Conservation (phyloP, 2,888 invertebrate species). For the Margaritifera margaritifera region DNA sequence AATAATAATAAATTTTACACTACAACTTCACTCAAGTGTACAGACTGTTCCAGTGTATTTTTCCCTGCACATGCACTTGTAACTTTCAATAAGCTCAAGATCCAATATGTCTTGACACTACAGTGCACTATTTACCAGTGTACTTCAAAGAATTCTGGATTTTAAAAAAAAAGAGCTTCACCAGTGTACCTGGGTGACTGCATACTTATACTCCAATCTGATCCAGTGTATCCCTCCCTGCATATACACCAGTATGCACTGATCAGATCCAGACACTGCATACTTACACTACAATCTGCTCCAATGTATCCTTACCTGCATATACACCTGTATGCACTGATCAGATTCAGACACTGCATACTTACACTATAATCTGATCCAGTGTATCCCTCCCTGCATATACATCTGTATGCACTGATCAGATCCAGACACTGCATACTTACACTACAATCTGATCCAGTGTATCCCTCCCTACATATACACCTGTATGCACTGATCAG, state of each 20-base stretch:
- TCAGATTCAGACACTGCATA: too few species aligned
- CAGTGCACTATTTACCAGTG: slow-evolving; percentile 47
- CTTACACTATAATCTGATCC: slow-evolving; percentile 49
- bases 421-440: slow-evolving; percentile 26
- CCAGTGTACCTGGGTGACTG: too few species aligned
- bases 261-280: slow-evolving; percentile 23
- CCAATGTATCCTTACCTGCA: too few species aligned
- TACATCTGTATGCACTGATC: slow-evolving; percentile 30
- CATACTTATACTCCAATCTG: slow-evolving; percentile 42
- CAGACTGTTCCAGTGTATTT: too few species aligned
- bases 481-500: slow-evolving; percentile 29
- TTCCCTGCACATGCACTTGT: too few species aligned
- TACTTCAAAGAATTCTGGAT: slow-evolving; percentile 13
- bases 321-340: too few species aligned
- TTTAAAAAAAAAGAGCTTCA: background rate
- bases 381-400: slow-evolving; percentile 32
- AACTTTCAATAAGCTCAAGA: too few species aligned
- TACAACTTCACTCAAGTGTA: too few species aligned
- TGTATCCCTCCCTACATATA: slow-evolving; percentile 33
- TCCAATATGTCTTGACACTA: too few species aligned
- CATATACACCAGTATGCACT: slow-evolving; percentile 39
- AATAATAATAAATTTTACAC: too few species aligned
- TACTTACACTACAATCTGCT: too few species aligned
- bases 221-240: slow-evolving; percentile 33
- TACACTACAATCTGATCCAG: too few species aligned